Conservation (phyloP, 2,888 invertebrate species). For the Poecilobothrus nobilitatus region DNA sequence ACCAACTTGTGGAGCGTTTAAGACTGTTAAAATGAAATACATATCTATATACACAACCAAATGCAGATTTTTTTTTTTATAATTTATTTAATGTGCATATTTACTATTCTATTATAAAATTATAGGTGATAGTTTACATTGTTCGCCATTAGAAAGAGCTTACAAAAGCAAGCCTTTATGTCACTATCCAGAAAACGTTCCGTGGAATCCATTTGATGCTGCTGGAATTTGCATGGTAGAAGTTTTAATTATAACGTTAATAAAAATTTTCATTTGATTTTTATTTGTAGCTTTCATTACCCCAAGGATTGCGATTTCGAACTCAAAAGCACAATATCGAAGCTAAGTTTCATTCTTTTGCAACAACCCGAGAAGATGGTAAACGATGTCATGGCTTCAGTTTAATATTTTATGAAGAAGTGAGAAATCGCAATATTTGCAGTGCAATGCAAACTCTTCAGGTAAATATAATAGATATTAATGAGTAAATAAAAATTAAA, state of each 20-base stretch:
- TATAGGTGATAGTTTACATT: slow-evolving; percentile 73
- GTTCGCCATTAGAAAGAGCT: slow-evolving; percentile 85
- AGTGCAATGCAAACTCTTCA: slow-evolving; percentile 93
- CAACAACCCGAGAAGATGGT: slow-evolving; percentile 95
- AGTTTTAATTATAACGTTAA: slow-evolving; percentile 19
- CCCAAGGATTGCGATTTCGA: slow-evolving; percentile 87
- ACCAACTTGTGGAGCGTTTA: too few species aligned
- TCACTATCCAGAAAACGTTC: slow-evolving; percentile 87
- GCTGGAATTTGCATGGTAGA: slow-evolving; percentile 94
- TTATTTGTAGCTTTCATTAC: slow-evolving; percentile 73
- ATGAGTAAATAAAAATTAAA: neutral
- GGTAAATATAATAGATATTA: slow-evolving; percentile 45
- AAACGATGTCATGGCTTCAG: slow-evolving; percentile 89
- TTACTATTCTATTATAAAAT: too few species aligned
- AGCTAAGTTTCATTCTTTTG: slow-evolving; percentile 90
- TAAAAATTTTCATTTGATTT: slow-evolving; percentile 13
- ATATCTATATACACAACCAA: too few species aligned
- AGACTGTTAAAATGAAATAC: too few species aligned
- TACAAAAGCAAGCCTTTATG: slow-evolving; percentile 91
- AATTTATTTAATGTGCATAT: too few species aligned
- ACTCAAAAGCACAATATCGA: slow-evolving; percentile 85
- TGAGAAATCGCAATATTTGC: slow-evolving; percentile 83
- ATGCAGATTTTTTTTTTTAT: too few species aligned
- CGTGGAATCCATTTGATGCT: slow-evolving; percentile 85
- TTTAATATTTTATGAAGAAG: slow-evolving; percentile 93